These are phyloP conservation scores for Catalaphyllia jardinei DNA, from an alignment of 64 coral and sea anemone species.

Conservation along the genomic window DNA sequence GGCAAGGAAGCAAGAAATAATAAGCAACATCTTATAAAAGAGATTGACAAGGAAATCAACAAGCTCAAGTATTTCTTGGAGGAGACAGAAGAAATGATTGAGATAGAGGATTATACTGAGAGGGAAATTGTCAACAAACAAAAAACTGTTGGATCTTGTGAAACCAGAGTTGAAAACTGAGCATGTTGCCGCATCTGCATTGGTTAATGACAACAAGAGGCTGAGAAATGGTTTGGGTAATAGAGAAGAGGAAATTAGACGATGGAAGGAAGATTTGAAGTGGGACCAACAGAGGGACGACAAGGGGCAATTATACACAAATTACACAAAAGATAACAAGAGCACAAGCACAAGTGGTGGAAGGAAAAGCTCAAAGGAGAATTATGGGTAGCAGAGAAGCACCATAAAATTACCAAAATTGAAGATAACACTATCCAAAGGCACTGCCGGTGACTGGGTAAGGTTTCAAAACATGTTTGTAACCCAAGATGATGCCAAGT, in stretches of 20 bases:
- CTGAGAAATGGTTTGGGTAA: background rate
- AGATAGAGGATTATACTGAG: too few species aligned
- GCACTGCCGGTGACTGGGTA: constrained; percentile 28
- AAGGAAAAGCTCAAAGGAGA: constrained; percentile 1
- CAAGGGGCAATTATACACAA: background rate
- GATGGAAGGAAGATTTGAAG: background rate
- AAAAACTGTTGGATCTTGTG: background rate
- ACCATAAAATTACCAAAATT: constrained; percentile 30
- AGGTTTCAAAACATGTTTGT: constrained; percentile 53
- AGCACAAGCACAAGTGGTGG: background rate
- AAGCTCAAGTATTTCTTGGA: too few species aligned
- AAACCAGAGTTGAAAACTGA: background rate
- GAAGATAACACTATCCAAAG: constrained; percentile 44
- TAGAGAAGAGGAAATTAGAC: background rate
- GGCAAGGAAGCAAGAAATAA: background rate
- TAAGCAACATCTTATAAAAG: background rate
- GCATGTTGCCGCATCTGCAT: background rate
- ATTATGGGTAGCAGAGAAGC: constrained; percentile 2
- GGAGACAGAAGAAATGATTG: background rate
- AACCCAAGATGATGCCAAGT: constrained; percentile 7
- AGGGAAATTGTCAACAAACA: background rate
- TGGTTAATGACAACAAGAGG: background rate
- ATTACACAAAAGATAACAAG: background rate
- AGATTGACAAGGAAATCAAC: background rate
- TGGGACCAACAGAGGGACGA: background rate